Evolutionary conservation across 2,113 vertebrate species (phyloP), one percentile per base, ranked within the genome.

Genomic region (Symphodus melops): DNA sequence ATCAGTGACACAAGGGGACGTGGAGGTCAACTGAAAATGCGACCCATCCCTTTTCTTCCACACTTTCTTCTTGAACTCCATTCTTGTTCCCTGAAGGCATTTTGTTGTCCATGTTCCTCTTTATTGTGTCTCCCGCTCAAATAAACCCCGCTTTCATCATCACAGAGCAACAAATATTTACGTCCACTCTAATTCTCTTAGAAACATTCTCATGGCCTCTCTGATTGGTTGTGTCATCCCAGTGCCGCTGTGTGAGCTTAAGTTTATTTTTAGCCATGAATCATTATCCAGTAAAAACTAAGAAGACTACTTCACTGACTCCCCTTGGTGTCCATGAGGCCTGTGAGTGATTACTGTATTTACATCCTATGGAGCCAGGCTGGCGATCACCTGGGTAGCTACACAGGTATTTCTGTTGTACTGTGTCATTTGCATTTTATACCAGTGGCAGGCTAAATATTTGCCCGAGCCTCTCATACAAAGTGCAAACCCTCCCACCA

Each of bases 381-480:
- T 77, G 77, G 83, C 84, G 77, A 85, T 94, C 90, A 93, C 91
- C 90, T 93, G 92, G 90, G 88, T 77, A 90, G 89, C 83, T 74
- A 25, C 56, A 60, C 89, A 91, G 86, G 90, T 89, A 89, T 92
- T 91, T 75, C 61, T 87, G 67, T 80, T 33, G 64, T 67, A 88
- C 76, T 90, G 86, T 88, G 86, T 90, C 77, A 89, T 92, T 91
- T 89, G 84, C 84, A 76, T 86, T 91, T 87, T 88, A 90, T 86
- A 76, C 82, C 66, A 76, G 56, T 55, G 79, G 64, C 76, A 81
- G 77, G 86, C 54, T 91, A 87, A 94, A 93, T 86, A 93, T 92
- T 92, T 92, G 88, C 89, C 91, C 14, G 39, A 81, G 65, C 68
- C 72, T 75, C 75, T 63, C 73, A 44, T n/a, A 42, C 68, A 23